Conservation (phyloP, 1,140 invertebrate species). For the Polypedilum vanderplanki region DNA sequence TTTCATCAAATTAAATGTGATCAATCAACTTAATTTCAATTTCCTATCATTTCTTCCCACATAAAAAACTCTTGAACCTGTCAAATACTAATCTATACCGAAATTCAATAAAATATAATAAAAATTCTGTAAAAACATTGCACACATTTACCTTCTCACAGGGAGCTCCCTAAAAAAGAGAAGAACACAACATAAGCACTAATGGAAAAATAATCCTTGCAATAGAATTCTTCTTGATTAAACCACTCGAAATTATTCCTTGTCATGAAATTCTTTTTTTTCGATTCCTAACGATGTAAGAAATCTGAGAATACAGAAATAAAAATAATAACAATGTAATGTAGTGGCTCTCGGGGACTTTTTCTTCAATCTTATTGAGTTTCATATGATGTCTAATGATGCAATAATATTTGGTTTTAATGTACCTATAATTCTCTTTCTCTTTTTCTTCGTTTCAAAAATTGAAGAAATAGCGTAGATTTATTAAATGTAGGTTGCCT, state of each 20-base stretch:
- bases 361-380: background rate
- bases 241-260: background rate
- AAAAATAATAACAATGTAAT: too few relatives aligned
- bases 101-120: too few relatives aligned
- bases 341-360: background rate
- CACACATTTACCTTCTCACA: too few relatives aligned
- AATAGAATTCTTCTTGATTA: background rate
- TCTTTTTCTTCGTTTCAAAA: background rate
- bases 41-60: too few relatives aligned
- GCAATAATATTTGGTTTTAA: conserved; percentile 27
- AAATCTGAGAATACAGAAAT: background rate
- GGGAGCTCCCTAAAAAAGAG: too few relatives aligned
- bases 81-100: too few relatives aligned
- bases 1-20: background rate
- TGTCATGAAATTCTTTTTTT: background rate
- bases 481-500: conserved; percentile 19
- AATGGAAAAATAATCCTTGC: background rate
- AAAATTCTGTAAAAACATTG: too few relatives aligned
- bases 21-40: too few relatives aligned
- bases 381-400: conserved; percentile 19
- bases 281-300: background rate
- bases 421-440: background rate
- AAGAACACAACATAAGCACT: background rate
- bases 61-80: background rate
- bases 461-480: background rate